Conservation (phyloP, 2,113 vertebrate species). For the Datnioides undecimradiatus region DNA sequence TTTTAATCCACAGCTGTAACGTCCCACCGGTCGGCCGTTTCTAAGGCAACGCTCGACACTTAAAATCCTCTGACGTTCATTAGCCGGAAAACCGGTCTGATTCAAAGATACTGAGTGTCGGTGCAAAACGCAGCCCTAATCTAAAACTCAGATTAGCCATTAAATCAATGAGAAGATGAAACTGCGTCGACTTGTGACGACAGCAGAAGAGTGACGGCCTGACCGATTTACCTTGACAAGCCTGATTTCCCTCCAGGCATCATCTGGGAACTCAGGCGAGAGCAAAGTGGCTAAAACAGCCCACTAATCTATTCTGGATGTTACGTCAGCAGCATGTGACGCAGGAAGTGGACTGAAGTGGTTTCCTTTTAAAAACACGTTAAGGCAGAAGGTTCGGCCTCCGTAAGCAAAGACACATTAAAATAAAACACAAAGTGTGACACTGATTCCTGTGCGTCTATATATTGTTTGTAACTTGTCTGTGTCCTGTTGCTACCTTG, state of each 20-base stretch:
- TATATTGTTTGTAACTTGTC: no score
- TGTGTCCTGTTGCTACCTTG: no score
- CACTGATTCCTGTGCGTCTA: no score
- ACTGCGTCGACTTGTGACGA: not conserved
- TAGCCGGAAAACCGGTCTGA: not conserved
- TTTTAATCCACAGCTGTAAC: not conserved
- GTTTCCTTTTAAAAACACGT: not conserved
- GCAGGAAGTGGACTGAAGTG: no score
- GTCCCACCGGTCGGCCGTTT: not conserved
- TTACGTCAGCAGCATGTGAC: conserved; percentile 48
- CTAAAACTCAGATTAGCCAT: not conserved
- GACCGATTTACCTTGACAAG: conserved; percentile 66
- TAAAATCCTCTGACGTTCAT: not conserved
- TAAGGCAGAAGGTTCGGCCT: not conserved
- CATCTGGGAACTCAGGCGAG: conserved; percentile 36
- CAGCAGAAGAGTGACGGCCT: not conserved
- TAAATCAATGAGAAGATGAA: not conserved
- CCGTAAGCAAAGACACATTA: no score
- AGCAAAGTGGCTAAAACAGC: conserved; percentile 54
- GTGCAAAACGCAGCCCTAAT: not conserved
- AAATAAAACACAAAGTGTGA: no score
- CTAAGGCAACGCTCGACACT: not conserved
- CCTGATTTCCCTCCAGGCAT: conserved; percentile 33
- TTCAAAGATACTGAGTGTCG: not conserved
- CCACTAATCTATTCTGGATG: no score